These are phyloP conservation scores for Numenius arquata DNA, from an alignment of 2,113 vertebrate genomes.

Conservation along the genomic window DNA sequence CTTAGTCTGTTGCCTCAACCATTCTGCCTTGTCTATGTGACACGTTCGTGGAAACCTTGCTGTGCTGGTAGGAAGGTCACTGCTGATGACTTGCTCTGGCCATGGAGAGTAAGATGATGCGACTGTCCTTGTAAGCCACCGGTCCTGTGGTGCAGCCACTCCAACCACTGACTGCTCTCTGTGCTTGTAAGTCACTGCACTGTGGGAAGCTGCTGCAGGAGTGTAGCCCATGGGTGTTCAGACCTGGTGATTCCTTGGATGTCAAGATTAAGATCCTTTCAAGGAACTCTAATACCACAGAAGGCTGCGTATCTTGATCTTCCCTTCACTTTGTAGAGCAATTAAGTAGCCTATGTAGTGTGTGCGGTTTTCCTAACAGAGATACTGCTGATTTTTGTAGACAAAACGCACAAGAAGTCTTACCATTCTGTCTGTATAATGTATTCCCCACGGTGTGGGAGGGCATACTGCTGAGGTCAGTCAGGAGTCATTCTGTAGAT, in stretches of 20 bases:
- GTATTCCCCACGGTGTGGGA: neutral
- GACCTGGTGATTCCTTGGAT: neutral
- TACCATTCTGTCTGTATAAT: neutral
- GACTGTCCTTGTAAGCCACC: neutral
- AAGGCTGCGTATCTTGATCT: neutral
- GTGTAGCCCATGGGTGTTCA: neutral
- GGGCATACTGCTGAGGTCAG: neutral
- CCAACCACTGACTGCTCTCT: neutral
- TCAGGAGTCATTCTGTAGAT: neutral
- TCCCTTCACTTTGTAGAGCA: neutral
- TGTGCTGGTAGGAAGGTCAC: neutral
- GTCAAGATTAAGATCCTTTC: neutral
- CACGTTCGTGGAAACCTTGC: neutral
- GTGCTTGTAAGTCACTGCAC: accelerated
- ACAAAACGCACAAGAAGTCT: neutral
- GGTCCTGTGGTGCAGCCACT: neutral
- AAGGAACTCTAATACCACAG: neutral
- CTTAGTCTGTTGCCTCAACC: neutral
- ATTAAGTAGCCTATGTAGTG: neutral
- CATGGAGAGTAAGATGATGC: neutral
- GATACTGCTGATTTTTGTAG: neutral
- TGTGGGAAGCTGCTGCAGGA: neutral
- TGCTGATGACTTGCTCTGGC: neutral
- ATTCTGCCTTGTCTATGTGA: neutral
- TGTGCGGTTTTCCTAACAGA: neutral